Evolutionary conservation across 2,113 vertebrate genomes (phyloP).

Genomic region (Porphyrio hochstetteri): DNA sequence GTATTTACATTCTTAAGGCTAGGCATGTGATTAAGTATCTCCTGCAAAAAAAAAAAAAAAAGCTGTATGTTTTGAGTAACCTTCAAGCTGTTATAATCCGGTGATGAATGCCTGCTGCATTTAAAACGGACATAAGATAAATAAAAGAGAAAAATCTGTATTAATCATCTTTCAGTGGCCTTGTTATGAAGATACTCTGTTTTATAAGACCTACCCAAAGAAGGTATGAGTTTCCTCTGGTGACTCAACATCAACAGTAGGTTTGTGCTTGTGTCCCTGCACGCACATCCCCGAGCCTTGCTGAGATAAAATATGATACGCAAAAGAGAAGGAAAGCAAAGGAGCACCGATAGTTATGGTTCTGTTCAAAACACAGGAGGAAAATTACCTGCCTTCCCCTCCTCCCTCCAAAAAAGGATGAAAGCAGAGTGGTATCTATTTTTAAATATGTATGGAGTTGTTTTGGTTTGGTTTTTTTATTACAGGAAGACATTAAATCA

Average conservation of each 20-base stretch:
- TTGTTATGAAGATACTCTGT: slow-evolving; percentile 42
- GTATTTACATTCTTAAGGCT: slow-evolving; percentile 38
- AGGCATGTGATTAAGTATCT: slow-evolving; percentile 40
- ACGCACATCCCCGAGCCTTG: neutral
- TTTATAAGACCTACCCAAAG: slow-evolving; percentile 8
- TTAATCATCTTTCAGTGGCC: slow-evolving; percentile 47
- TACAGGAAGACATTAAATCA: neutral
- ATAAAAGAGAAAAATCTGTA: slow-evolving; percentile 55
- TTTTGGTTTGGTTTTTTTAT: neutral
- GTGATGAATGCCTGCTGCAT: slow-evolving; percentile 42
- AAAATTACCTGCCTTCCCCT: neutral
- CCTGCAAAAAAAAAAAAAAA: neutral
- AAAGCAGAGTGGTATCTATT: slow-evolving; percentile 29
- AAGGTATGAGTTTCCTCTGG: neutral
- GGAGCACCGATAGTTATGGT: neutral
- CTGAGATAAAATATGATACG: neutral
- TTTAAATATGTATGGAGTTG: neutral
- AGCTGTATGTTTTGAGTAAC: slow-evolving; percentile 28
- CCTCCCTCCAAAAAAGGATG: neutral
- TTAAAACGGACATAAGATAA: slow-evolving; percentile 42
- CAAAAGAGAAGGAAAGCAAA: slow-evolving; percentile 4
- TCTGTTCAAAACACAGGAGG: neutral
- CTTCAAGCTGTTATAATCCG: slow-evolving; percentile 18
- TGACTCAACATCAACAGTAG: neutral
- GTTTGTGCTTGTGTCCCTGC: neutral